Percentiles rank a stretch among this genome's conserved stretches.
phyloP scores from a whole-genome alignment of 2,888 invertebrate genomes.

The Dysmachus trigonus region DNA sequence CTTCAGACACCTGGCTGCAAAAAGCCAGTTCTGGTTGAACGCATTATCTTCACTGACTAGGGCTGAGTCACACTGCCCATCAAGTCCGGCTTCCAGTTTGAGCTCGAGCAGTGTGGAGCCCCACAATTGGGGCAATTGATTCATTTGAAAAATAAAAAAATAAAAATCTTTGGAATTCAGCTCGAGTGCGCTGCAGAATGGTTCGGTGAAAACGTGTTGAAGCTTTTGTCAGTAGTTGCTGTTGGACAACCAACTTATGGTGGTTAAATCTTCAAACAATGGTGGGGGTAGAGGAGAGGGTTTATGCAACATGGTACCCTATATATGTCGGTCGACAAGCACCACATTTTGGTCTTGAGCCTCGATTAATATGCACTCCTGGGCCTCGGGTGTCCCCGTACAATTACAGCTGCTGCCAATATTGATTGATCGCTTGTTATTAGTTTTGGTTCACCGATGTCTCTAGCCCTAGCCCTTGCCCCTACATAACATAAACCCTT shows the following conservation, averaged over 20 bases:
- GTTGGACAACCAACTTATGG: neutral
- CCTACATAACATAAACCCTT: neutral
- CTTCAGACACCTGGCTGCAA: neutral
- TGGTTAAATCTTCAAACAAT: neutral
- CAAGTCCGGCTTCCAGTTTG: neutral
- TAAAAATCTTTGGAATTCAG: neutral
- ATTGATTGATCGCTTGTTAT: conserved; percentile 38
- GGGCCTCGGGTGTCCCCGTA: neutral
- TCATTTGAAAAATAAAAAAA: neutral
- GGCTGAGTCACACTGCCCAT: neutral
- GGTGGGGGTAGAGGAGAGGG: neutral
- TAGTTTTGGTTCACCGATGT: conserved; percentile 21
- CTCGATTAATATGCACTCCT: conserved; percentile 28
- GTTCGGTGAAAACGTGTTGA: neutral
- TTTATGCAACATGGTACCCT: neutral
- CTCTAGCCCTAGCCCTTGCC: neutral
- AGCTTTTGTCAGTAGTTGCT: neutral
- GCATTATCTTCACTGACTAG: neutral
- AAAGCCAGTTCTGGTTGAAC: neutral
- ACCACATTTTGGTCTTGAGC: neutral
- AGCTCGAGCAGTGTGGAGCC: neutral
- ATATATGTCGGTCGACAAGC: neutral
- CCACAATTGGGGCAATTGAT: neutral
- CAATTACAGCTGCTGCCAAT: conserved; percentile 29
- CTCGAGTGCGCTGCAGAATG: neutral